Evolutionary conservation across 2,113 vertebrate species (phyloP), one percentile per base, ranked within the genome.

Genomic region (human): DNA sequence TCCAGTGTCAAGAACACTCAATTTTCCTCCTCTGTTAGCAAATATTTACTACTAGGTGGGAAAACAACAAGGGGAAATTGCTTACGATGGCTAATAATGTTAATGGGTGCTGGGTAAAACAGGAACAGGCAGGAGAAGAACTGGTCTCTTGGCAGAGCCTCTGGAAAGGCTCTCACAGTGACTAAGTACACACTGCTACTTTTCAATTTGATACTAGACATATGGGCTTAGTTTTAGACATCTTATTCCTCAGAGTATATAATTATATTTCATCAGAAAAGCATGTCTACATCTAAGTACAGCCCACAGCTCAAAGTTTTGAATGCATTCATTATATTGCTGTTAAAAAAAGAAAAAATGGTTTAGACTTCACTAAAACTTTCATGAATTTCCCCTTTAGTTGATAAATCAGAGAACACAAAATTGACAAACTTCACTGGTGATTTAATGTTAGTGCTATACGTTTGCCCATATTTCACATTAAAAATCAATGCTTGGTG

Each of bases 211-310:
- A 55, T 70, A 35, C 35, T 48, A 89, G 75, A 92, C 38, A 30
- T 13, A 5, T 32, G 50, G 59, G 61, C 68, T 75, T 57, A 23
- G 95, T 80, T 80, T 86, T 66, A 66, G 85, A n/a, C 40, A 35
- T 38, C 89, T 95, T 68, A 83, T 30, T 94, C 57, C 57, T 57
- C 68, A 84, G 13, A 27, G 38, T 70, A 70, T 80, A 20, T 92
- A 97, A 96, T 95, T 55, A 20, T 97, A 97, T 80, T 90, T 97
- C 79, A 81, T 94, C 96, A 97, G 84, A 57, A 93, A 92, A 95
- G 66, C 55, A 30, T 32, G 40, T 76, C 90, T 76, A 45, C 48
- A 45, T 91, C n/a, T 64, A 96, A 96, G 80, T 48, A 64, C 61
- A 97, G 93, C 82, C 79, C 23, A 17, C 14, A 75, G 55, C 78